phyloP scores from a whole-genome alignment of 2,113 vertebrate species.

The Pollimyrus isidori region DNA sequence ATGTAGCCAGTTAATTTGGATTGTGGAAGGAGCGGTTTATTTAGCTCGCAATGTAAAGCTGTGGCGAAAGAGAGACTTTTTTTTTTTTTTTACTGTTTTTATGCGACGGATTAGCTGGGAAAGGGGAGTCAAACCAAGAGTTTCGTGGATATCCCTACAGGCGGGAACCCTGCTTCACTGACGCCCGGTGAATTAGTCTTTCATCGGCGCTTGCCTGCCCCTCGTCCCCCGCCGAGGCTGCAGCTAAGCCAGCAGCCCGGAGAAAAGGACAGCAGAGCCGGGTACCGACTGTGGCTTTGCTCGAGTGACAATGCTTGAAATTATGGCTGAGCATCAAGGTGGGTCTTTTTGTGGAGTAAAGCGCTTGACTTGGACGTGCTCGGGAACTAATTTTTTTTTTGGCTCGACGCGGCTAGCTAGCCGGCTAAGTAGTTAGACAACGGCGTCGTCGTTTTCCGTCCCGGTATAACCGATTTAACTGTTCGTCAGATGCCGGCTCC shows the following conservation, averaged over 20 bases:
- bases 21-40: background rate
- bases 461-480: background rate
- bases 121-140: background rate
- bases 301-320: constrained; percentile 70
- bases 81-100: background rate
- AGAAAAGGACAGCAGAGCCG: constrained; percentile 44
- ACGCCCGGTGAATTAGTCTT: background rate
- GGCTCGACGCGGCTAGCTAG: background rate
- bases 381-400: background rate
- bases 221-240: constrained; percentile 35
- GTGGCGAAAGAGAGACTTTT: background rate
- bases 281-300: constrained; percentile 45
- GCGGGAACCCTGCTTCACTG: background rate
- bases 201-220: constrained; percentile 32
- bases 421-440: background rate
- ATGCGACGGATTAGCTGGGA: background rate
- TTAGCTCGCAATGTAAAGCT: background rate
- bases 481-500: background rate
- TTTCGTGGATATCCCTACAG: background rate
- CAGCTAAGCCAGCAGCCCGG: constrained; percentile 47
- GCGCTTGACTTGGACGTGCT: background rate
- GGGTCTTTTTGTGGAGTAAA: constrained; percentile 13
- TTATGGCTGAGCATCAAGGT: constrained; percentile 77
- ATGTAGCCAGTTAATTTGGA: background rate
- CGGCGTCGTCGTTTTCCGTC: background rate